These are phyloP conservation scores for Adelosebastes latens DNA, from an alignment of 2,797 vertebrate species.

Conservation along the genomic window DNA sequence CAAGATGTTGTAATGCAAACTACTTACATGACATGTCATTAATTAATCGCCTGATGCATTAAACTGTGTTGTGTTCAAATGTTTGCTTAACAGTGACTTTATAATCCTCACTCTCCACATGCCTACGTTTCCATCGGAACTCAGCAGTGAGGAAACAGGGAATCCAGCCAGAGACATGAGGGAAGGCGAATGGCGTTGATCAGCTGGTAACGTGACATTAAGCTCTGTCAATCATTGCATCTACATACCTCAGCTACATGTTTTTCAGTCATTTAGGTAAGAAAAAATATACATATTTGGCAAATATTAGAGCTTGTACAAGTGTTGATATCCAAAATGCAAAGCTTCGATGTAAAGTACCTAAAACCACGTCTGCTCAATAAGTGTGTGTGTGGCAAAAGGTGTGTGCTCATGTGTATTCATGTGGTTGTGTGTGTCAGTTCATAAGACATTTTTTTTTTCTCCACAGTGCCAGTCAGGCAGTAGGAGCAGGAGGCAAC, in stretches of 20 bases:
- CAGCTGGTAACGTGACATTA: constrained; percentile 57
- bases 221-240: constrained; percentile 57
- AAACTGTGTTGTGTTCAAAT: constrained; percentile 37
- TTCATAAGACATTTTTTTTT: constrained; percentile 48
- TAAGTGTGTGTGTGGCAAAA: constrained; percentile 38
- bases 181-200: constrained; percentile 41
- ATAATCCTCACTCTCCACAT: constrained; percentile 53
- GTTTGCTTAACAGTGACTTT: constrained; percentile 54
- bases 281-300: not conserved
- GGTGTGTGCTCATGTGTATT: constrained; percentile 38
- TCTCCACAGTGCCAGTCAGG: constrained; percentile 64
- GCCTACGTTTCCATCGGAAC: constrained; percentile 28
- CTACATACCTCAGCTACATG: constrained; percentile 28
- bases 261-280: constrained; percentile 10
- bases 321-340: constrained; percentile 55
- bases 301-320: constrained; percentile 18
- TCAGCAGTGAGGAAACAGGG: constrained; percentile 43
- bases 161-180: constrained; percentile 45
- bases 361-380: constrained; percentile 37
- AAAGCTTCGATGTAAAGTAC: constrained; percentile 48
- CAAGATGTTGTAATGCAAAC: constrained; percentile 54
- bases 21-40: constrained; percentile 61
- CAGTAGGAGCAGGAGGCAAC: constrained; percentile 64
- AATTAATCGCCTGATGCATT: constrained; percentile 46
- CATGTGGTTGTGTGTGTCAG: constrained; percentile 54